These are phyloP conservation scores for Percopsis omiscomaycus DNA, from an alignment of 2,797 vertebrate genomes.

Conservation along the genomic window DNA sequence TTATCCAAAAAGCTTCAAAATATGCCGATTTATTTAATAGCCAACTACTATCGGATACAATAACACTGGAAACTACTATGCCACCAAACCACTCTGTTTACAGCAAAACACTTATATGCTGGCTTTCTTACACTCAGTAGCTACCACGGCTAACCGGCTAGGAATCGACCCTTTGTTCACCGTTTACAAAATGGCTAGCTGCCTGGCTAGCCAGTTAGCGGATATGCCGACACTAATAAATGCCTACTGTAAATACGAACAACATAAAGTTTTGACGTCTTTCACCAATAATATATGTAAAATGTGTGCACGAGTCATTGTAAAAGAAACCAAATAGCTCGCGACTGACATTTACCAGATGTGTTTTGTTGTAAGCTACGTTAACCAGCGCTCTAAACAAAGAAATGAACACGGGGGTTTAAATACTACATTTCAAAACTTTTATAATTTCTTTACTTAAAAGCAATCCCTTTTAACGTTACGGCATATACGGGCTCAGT, in stretches of 20 bases:
- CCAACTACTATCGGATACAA: background rate
- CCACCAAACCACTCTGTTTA: too few species aligned
- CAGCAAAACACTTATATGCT: conserved; percentile 10
- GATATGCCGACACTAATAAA: conserved; percentile 32
- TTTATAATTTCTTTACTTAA: conserved; percentile 33
- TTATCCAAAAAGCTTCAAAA: background rate
- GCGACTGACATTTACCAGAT: conserved; percentile 38
- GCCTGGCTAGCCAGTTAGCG: conserved; percentile 45
- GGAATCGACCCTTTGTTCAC: conserved; percentile 62
- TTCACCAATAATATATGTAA: background rate
- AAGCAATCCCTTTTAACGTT: background rate
- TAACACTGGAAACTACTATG: background rate
- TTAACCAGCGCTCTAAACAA: conserved; percentile 61
- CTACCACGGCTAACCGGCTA: conserved; percentile 29
- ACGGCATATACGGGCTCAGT: background rate
- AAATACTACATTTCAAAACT: conserved; percentile 55
- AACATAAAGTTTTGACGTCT: background rate
- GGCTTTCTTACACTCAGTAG: conserved; percentile 56
- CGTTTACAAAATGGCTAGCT: conserved; percentile 24
- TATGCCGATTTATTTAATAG: background rate
- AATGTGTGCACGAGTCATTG: too few species aligned
- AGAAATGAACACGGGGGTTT: conserved; percentile 40
- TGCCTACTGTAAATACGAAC: background rate
- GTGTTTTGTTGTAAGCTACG: conserved; percentile 36
- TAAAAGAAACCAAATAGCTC: background rate